Evolutionary conservation across 2,888 invertebrate genomes (phyloP).

Genomic region (Apamea crenata): DNA sequence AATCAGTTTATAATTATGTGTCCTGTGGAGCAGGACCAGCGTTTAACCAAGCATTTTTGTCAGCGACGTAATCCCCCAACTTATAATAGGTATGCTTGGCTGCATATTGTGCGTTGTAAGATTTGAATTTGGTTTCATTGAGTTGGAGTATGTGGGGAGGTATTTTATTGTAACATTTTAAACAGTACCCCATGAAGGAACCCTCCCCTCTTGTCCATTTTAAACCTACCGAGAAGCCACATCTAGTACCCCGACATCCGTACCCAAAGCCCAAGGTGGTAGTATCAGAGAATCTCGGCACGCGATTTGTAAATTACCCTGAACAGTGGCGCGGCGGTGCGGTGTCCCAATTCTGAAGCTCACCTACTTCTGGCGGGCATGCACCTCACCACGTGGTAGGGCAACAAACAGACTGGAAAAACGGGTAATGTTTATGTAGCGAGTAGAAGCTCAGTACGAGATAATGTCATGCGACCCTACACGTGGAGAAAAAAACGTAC

Average conservation of each 20-base stretch:
- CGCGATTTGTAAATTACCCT: constrained; percentile 80
- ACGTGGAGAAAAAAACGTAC: background rate
- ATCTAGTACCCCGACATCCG: constrained; percentile 26
- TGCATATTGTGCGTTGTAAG: too few relatives aligned
- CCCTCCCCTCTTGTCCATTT: background rate
- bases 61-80: too few relatives aligned
- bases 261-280: constrained; percentile 35
- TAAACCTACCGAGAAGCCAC: background rate
- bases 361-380: constrained; percentile 59
- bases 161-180: too few relatives aligned
- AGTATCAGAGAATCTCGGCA: constrained; percentile 69
- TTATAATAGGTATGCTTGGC: too few relatives aligned
- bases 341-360: constrained; percentile 50
- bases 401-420: constrained; percentile 12
- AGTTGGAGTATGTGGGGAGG: too few relatives aligned
- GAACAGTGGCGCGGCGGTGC: constrained; percentile 46
- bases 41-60: too few relatives aligned
- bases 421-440: background rate
- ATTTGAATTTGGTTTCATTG: too few relatives aligned
- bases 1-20: too few relatives aligned
- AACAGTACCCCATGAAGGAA: too few relatives aligned
- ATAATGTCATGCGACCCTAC: background rate
- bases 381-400: constrained; percentile 45
- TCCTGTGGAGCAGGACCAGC: too few relatives aligned
- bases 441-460: background rate